Conservation (phyloP, 30 jellyfish, hydroid and myxozoan genomes). For the Sanderia malayensis region DNA sequence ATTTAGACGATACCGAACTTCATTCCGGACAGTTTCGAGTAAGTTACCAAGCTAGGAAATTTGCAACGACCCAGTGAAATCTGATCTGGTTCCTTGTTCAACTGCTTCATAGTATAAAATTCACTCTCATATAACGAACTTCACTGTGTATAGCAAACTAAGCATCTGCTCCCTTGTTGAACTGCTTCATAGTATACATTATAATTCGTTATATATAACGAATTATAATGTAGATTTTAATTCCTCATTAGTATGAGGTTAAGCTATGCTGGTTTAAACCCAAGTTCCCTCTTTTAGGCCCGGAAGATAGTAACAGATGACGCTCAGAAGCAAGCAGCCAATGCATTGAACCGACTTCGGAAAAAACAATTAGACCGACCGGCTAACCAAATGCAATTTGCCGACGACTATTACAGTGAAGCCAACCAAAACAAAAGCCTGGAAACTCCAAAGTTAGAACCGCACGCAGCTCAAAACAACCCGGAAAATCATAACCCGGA, state of each 20-base stretch:
- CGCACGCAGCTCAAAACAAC: not conserved
- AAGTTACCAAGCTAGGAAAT: not conserved
- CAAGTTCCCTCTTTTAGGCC: not conserved
- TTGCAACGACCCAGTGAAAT: too few relatives aligned
- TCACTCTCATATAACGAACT: too few relatives aligned
- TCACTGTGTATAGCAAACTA: too few relatives aligned
- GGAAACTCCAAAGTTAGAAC: not conserved
- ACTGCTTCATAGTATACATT: too few relatives aligned
- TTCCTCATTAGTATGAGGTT: too few relatives aligned
- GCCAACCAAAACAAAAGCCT: not conserved
- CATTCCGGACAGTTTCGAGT: not conserved
- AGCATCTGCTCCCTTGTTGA: too few relatives aligned
- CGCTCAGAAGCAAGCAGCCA: not conserved
- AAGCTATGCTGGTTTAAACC: too few relatives aligned
- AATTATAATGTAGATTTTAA: too few relatives aligned
- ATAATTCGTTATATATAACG: too few relatives aligned
- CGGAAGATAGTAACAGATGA: not conserved
- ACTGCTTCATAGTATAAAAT: too few relatives aligned
- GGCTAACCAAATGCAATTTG: not conserved
- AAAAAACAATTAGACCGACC: not conserved
- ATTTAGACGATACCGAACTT: not conserved
- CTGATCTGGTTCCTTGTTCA: too few relatives aligned
- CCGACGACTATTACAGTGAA: conserved; percentile 2
- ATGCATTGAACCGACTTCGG: not conserved
- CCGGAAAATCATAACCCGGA: too few relatives aligned